A percentile compares a stretch with the other conserved stretches of the same genome.
phyloP scores from a whole-genome alignment of 2,113 vertebrate genomes.

The Brachyhypopomus gauderio region DNA sequence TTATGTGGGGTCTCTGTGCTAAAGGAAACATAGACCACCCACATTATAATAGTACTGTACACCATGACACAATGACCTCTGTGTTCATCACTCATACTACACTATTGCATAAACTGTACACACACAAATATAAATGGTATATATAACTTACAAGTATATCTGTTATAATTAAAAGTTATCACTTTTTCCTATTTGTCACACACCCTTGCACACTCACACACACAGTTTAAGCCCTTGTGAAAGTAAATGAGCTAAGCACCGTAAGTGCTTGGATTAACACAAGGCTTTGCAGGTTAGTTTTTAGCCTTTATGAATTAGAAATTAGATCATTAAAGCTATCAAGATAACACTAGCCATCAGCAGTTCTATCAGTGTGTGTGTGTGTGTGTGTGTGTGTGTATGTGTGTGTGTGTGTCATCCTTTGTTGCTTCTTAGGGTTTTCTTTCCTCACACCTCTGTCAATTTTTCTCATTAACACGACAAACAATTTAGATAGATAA shows the following conservation, averaged over 20 bases:
- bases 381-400: neutral
- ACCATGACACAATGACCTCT: conserved; percentile 46
- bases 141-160: neutral
- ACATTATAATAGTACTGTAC: conserved; percentile 25
- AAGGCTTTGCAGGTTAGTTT: neutral
- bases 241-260: neutral
- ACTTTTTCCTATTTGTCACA: neutral
- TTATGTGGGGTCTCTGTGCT: conserved; percentile 26
- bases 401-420: neutral
- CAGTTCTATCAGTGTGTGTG: conserved; percentile 7
- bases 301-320: conserved; percentile 5
- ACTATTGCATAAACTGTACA: neutral
- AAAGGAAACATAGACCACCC: conserved; percentile 47
- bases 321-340: neutral
- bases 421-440: neutral
- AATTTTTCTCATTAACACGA: neutral
- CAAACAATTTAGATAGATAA: conserved; percentile 9
- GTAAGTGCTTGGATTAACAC: neutral
- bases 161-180: no score
- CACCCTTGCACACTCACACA: no score
- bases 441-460: neutral
- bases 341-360: neutral
- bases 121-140: neutral
- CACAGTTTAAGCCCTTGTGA: neutral
- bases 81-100: conserved; percentile 30